Evolutionary conservation across 2,113 vertebrate species (phyloP), one percentile per base, ranked within the genome.

Genomic region (Mobula birostris): DNA sequence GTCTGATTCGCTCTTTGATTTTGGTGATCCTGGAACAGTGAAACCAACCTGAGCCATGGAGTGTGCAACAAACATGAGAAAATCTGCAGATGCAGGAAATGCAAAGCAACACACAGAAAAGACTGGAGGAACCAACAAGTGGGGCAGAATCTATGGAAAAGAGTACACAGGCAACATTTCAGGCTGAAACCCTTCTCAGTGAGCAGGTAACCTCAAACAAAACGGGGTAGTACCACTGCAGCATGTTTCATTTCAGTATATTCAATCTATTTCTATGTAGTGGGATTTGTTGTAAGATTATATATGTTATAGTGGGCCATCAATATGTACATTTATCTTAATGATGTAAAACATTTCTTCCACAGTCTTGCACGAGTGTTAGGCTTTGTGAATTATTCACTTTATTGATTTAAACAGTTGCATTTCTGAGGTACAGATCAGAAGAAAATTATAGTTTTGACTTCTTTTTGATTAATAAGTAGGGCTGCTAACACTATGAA

Each of bases 381-480:
- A 56, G 36, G 70, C 56, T 74, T 74, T 93, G 74, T 74, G 91
- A 68, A 93, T 72, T 7, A 76, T 93, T 56, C 19, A 4, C 68
- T 93, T 74, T 72, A 93, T 93, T 72, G 91, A 40, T 93, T 93
- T 93, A 93, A 93, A 76, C 91, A 93, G 91, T 93, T 74, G 36
- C 91, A 93, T 93, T 56, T 93, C 27, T 93, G 91, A 93, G 68
- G 68, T 74, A 74, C 70, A 74, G 40, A 36, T 76, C 88, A 72
- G 70, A 74, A 48, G 32, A 56, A 93, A 93, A 93, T 93, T 74
- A 72, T 93, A 70, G 91, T 74, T 40, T 74, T 93, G 91, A 56
- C 70, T 15, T 74, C 36, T 72, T 74, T 76, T 74, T 93, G 91
- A 93, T 93, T 93, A 93, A 93, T 93, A 29, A 48, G 70, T 29